Base-by-base conservation (phyloP, 2,888 invertebrate species). In the Apamea sordens region DNA sequence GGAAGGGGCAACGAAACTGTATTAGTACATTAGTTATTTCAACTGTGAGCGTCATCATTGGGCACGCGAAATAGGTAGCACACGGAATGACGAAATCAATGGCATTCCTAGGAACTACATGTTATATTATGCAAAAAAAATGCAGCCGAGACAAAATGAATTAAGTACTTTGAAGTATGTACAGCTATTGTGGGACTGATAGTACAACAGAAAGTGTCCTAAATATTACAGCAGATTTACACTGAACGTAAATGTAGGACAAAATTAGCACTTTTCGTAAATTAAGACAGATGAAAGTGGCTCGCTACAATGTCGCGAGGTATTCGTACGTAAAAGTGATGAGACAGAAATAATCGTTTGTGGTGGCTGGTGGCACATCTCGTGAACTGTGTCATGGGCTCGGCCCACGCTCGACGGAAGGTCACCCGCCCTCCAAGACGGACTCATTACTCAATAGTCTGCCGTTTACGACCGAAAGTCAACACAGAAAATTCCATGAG, bases 331-430 rank as follows among this genome's bases (percentile, higher is more conserved):
- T 93, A 93, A 93, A 94, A 92, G 92, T 90, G 90, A 93, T 93
- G 92, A 87, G 94, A 94, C 96, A 94, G 93, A 96, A 95, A 96
- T 96, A 95, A 94, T 94, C 91, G 92, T 90, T 91, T 88, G 91
- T 89, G 90, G 89, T 91, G 92, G 94, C 92, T 89, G 90, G 89
- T 91, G 92, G 94, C 92, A 91, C 93, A 94, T 94, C 94, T 94
- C 92, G 92, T 92, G 92, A 96, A 95, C 94, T 96, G 95, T 96
- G 96, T 97, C 96, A 97, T 94, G 96, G 96, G 95, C 96, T 94
- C 95, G 84, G 92, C 96, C 96, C 95, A 96, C 96, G 95, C 94
- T 89, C 92, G 89, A 70, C 92, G 93, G 94, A 96, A 96, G 96
- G 96, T 95, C 96, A 93, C 76, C 93, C 92, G 94, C 94, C 94